Base-by-base conservation (phyloP, 2,888 invertebrate species). In the Thecocarcelia acutangulata region DNA sequence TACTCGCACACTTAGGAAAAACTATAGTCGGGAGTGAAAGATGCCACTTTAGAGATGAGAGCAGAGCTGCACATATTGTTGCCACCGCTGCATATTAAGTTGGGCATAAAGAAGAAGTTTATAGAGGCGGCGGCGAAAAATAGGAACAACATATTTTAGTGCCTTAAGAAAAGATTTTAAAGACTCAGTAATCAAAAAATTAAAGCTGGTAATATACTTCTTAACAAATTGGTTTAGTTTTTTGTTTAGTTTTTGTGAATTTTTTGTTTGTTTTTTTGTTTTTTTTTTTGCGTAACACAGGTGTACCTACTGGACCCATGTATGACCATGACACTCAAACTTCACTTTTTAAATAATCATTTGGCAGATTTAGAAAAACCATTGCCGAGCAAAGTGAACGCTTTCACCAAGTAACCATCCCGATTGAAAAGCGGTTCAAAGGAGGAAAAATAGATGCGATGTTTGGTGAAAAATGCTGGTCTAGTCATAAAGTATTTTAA, bases 1-100 rank as follows among this genome's bases (percentile, higher is more conserved):
- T 63, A 63, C 61, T 63, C 61, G 61, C 61, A 63, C 28, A 63
- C 46, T 63, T 21, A 15, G 46, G 46, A 63, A 50, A 50, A 50
- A 50, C 50, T 19, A 50, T n/a, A 50, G 50, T 46, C 42, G 28
- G 28, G 46, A 63, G 42, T 59, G 59, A 59, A 19, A 59, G 19
- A 52, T 52, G 19, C 19, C 50, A 52, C 50, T 52, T 52, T 19
- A 52, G 50, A 52, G 0, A 42, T 58, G 37, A 58, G 17, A 58
- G 58, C 40, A 58, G 19, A 40, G 37, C 40, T 19, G 37, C 40
- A 40, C 58, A 58, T 58, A 58, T 58, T 58, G 58, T 58, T 58
- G 58, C 58, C 58, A 58, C 58, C 28, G 58, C 58, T 58, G 40
- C 58, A 58, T 40, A 58, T 40, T 58, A 21, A 50, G 50, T 50